A percentile compares a stretch with the other conserved stretches of the same genome.
phyloP scores from a whole-genome alignment of 2,797 vertebrate genomes.

The Parambassis ranga region DNA sequence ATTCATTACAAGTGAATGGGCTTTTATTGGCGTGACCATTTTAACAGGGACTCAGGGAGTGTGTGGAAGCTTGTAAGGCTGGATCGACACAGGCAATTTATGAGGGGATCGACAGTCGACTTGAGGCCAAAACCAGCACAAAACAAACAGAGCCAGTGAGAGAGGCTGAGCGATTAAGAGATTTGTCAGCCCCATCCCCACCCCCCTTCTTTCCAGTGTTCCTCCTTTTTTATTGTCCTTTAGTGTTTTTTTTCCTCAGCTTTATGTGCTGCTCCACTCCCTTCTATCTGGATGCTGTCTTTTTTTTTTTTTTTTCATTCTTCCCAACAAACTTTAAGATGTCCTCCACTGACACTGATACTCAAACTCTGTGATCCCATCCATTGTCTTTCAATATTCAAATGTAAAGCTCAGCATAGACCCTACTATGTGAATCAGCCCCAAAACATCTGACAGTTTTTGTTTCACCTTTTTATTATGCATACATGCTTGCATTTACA shows the following conservation, averaged over 20 bases:
- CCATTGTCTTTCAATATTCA: neutral
- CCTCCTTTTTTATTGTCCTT: constrained; percentile 43
- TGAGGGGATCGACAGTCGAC: constrained; percentile 53
- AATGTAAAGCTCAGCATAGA: constrained; percentile 40
- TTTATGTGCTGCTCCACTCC: constrained; percentile 14
- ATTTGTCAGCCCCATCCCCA: constrained; percentile 51
- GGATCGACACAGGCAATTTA: constrained; percentile 69
- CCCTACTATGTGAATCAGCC: no score
- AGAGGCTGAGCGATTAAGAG: constrained; percentile 67
- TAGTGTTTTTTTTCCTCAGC: neutral
- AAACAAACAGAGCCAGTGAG: constrained; percentile 59
- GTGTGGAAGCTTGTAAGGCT: constrained; percentile 52
- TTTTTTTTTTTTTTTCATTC: neutral
- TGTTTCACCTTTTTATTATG: no score
- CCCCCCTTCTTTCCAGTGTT: constrained; percentile 1
- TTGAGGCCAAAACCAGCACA: constrained; percentile 50
- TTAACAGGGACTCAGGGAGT: constrained; percentile 63
- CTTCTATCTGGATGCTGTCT: constrained; percentile 3
- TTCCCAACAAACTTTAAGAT: neutral
- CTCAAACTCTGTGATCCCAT: constrained; percentile 14
- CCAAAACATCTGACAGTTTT: no score
- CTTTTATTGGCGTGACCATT: constrained; percentile 71
- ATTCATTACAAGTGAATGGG: constrained; percentile 73
- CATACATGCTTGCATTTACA: no score
- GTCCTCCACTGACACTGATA: constrained; percentile 1